A percentile compares a stretch with the other conserved stretches of the same genome.
Evolutionary conservation across 2,113 vertebrate species (phyloP).

Genomic region (Oncorhynchus kisutch): DNA sequence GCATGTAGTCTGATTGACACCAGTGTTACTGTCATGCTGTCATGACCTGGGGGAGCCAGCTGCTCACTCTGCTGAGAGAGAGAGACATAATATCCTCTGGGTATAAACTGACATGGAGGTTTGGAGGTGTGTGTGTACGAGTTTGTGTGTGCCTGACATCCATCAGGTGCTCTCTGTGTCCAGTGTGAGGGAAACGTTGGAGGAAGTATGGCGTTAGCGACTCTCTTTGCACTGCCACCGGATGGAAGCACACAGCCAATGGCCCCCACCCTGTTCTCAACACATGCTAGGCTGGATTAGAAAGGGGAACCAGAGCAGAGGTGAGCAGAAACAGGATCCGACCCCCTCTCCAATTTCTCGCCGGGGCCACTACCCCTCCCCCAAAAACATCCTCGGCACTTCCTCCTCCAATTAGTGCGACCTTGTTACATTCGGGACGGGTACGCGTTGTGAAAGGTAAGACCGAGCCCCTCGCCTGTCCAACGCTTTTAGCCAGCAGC

Average conservation of each 20-base stretch:
- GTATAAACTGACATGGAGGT: conserved; percentile 58
- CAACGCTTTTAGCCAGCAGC: conserved; percentile 38
- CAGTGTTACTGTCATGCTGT: conserved; percentile 46
- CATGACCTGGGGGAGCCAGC: conserved; percentile 51
- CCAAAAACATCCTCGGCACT: conserved; percentile 67
- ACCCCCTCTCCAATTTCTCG: conserved; percentile 53
- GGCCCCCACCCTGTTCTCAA: conserved; percentile 53
- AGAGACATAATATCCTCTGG: conserved; percentile 68
- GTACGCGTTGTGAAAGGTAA: conserved; percentile 56
- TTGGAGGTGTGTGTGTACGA: conserved; percentile 14
- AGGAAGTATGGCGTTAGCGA: conserved; percentile 46
- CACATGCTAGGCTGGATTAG: conserved; percentile 73
- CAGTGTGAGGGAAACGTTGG: conserved; percentile 4
- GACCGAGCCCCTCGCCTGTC: conserved; percentile 22
- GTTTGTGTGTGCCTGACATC: conserved; percentile 58
- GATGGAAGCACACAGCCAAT: conserved; percentile 29
- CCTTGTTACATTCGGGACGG: conserved; percentile 59
- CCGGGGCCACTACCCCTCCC: conserved; percentile 13
- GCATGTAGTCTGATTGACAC: conserved; percentile 42
- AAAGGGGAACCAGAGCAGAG: conserved; percentile 58
- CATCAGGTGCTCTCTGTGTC: conserved; percentile 51
- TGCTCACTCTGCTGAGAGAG: conserved; percentile 57
- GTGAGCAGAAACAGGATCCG: conserved; percentile 66
- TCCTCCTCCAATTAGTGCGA: conserved; percentile 74
- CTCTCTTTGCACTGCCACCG: conserved; percentile 35